Conservation (phyloP, 2,797 vertebrate genomes). For the Sebastes melanostomus region DNA sequence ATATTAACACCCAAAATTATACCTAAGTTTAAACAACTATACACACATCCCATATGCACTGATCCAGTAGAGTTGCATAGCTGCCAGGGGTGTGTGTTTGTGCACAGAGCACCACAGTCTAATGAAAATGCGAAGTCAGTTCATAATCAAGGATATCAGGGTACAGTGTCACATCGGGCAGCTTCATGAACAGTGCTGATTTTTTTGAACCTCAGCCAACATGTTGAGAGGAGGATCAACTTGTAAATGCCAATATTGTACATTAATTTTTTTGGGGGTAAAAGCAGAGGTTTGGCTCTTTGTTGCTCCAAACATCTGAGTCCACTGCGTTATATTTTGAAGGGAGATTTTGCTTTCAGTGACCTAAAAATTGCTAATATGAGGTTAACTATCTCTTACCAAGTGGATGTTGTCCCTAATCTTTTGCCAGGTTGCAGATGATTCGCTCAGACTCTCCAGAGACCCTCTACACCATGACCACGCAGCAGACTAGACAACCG, state of each 20-base stretch:
- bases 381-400: background rate
- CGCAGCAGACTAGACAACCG: conserved; percentile 50
- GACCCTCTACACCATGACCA: conserved; percentile 59
- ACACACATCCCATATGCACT: background rate
- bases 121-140: background rate
- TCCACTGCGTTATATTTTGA: background rate
- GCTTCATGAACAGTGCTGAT: background rate
- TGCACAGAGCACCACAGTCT: background rate
- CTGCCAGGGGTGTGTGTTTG: background rate
- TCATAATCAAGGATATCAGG: background rate
- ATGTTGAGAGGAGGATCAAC: background rate
- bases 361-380: background rate
- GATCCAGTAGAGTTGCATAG: background rate
- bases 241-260: background rate
- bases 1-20: background rate
- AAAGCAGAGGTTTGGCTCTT: background rate
- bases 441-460: conserved; percentile 64
- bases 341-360: background rate
- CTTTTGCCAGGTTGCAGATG: conserved; percentile 59
- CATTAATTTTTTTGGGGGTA: rapidly evolving
- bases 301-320: background rate
- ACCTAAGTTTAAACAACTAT: background rate
- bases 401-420: background rate
- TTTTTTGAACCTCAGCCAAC: background rate
- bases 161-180: background rate